Evolutionary conservation across 2,888 invertebrate species (phyloP).

Genomic region (Polylopha cassiicola): DNA sequence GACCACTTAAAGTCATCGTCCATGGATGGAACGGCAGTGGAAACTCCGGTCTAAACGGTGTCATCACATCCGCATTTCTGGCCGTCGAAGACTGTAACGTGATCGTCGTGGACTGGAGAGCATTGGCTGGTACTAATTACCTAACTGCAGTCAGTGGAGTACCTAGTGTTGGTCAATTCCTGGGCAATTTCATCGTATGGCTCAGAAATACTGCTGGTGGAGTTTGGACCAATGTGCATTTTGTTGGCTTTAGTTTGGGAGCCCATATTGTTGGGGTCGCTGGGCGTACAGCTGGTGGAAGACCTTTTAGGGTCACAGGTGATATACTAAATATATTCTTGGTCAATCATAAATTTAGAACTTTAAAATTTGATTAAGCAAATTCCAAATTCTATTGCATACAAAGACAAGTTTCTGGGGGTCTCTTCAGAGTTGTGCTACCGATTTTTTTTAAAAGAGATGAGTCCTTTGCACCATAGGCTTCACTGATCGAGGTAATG

Average conservation of each 20-base stretch:
- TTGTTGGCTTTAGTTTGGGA: conserved; percentile 29
- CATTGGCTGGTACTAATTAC: conserved; percentile 38
- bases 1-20: conserved; percentile 38
- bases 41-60: conserved; percentile 30
- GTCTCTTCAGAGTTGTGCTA: too few relatives aligned
- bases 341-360: too few relatives aligned
- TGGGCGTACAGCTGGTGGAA: conserved; percentile 29
- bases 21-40: conserved; percentile 47
- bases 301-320: conserved; percentile 46
- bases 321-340: conserved; percentile 19
- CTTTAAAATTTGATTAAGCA: too few relatives aligned
- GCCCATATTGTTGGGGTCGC: conserved; percentile 30
- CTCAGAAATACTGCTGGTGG: conserved; percentile 34
- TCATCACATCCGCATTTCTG: conserved; percentile 38
- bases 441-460: too few relatives aligned
- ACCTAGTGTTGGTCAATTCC: conserved; percentile 39
- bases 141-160: conserved; percentile 39
- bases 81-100: conserved; percentile 38
- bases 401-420: too few relatives aligned
- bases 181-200: conserved; percentile 44
- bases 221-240: conserved; percentile 29
- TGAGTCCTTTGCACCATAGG: too few relatives aligned
- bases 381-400: too few relatives aligned
- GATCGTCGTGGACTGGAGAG: conserved; percentile 48
- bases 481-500: too few relatives aligned